These are phyloP conservation scores for Huso huso DNA, from an alignment of 2,797 vertebrate species.

Conservation along the genomic window DNA sequence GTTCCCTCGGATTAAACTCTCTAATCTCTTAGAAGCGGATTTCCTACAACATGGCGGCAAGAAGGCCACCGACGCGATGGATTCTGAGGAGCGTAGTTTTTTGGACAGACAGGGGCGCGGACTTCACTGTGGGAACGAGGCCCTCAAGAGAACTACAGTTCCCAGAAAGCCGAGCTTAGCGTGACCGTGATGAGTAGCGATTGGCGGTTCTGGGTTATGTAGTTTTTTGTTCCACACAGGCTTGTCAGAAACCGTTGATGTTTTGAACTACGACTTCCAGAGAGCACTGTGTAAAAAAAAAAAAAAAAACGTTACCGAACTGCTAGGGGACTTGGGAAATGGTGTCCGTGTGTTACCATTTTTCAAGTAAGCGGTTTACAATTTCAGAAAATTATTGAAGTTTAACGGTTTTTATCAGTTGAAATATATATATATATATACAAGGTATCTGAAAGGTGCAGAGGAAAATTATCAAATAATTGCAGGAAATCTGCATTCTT, in stretches of 20 bases:
- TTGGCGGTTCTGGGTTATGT: neutral
- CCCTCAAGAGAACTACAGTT: conserved; percentile 6
- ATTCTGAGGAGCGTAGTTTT: conserved; percentile 58
- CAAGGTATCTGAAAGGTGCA: too few species aligned
- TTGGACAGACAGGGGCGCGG: neutral
- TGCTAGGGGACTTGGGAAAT: neutral
- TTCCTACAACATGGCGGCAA: conserved; percentile 61
- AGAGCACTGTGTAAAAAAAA: neutral
- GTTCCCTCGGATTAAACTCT: conserved; percentile 61
- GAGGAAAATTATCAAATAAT: too few species aligned
- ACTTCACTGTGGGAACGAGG: neutral
- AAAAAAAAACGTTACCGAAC: neutral
- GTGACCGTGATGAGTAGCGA: neutral
- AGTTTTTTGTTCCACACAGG: neutral
- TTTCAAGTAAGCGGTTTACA: too few species aligned
- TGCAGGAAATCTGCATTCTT: too few species aligned
- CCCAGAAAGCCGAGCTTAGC: conserved; percentile 7
- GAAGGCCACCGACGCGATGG: conserved; percentile 25
- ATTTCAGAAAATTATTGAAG: too few species aligned
- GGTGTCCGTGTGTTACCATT: neutral
- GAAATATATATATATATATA: too few species aligned
- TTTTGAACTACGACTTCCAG: neutral
- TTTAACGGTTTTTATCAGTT: too few species aligned
- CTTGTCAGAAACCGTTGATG: too few species aligned
- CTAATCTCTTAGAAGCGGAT: conserved; percentile 59